phyloP scores from a whole-genome alignment of 1,140 invertebrate species.

The Pantala flavescens region DNA sequence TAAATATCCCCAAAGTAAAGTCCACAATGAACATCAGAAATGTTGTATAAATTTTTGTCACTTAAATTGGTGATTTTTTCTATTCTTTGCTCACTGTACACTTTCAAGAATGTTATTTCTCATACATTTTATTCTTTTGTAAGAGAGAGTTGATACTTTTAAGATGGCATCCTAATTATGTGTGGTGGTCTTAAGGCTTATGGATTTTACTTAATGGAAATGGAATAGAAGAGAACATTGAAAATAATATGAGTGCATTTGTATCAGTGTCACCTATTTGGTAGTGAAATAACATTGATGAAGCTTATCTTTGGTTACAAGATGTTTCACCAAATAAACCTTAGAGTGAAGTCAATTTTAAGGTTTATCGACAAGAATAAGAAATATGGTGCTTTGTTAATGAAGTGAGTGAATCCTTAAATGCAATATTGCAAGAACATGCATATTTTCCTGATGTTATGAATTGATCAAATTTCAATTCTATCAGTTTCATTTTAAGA shows the following conservation, averaged over 20 bases:
- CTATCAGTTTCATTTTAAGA: not conserved
- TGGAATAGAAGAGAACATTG: not conserved
- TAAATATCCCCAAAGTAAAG: not conserved
- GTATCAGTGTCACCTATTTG: not conserved
- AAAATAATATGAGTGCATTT: not conserved
- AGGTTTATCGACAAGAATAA: not conserved
- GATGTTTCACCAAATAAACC: not conserved
- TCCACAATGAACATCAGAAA: not conserved
- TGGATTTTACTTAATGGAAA: not conserved
- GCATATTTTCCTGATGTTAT: not conserved
- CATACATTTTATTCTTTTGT: not conserved
- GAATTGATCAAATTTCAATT: not conserved
- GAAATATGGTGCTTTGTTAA: not conserved
- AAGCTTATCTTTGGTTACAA: not conserved
- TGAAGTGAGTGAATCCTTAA: not conserved
- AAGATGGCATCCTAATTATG: not conserved
- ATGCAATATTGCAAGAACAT: not conserved
- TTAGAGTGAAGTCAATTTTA: not conserved
- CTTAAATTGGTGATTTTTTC: not conserved
- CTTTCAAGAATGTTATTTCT: not conserved
- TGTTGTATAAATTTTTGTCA: not conserved
- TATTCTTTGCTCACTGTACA: no score
- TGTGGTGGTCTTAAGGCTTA: not conserved
- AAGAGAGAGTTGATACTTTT: not conserved
- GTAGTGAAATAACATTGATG: not conserved